Percentiles rank a stretch among this genome's conserved stretches.
Conservation (phyloP, 2,888 invertebrate genomes). For the Dinocampus coccinellae region DNA sequence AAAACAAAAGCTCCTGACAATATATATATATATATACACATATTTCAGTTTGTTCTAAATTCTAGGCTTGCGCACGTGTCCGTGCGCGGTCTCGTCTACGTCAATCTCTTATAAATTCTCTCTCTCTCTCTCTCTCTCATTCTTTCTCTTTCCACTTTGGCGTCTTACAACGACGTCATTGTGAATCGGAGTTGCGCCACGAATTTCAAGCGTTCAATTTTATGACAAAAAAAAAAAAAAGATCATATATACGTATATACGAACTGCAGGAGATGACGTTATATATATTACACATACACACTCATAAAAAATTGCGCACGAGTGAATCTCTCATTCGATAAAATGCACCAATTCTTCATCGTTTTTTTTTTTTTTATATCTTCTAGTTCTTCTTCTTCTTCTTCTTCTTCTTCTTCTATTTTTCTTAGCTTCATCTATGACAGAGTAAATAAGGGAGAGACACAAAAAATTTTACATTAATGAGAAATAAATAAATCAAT, state of each 20-base stretch:
- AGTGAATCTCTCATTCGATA: not conserved
- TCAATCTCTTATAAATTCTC: slow-evolving; percentile 26
- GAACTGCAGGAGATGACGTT: not conserved
- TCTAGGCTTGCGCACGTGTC: slow-evolving; percentile 37
- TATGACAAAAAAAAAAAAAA: slow-evolving; percentile 14
- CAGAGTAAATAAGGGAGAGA: too few relatives aligned
- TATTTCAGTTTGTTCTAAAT: slow-evolving; percentile 29
- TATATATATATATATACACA: not conserved
- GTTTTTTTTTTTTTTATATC: not conserved
- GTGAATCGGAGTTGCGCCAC: slow-evolving; percentile 29
- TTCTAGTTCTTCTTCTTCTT: not conserved
- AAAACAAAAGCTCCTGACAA: not conserved
- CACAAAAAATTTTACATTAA: too few relatives aligned
- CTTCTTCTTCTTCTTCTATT: too few relatives aligned
- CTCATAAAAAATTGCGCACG: not conserved
- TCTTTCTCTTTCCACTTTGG: slow-evolving; percentile 1
- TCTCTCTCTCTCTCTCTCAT: not conserved
- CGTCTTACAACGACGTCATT: slow-evolving; percentile 30
- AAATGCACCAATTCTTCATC: not conserved
- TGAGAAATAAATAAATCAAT: too few relatives aligned
- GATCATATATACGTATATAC: not conserved
- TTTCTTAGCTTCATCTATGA: too few relatives aligned
- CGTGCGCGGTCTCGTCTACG: slow-evolving; percentile 30
- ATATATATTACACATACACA: not conserved
- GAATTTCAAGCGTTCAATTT: slow-evolving; percentile 34